Evolutionary conservation across 2,888 invertebrate genomes (phyloP), one percentile per base, ranked within the genome.

Genomic region (Sepioteuthis lessoniana): DNA sequence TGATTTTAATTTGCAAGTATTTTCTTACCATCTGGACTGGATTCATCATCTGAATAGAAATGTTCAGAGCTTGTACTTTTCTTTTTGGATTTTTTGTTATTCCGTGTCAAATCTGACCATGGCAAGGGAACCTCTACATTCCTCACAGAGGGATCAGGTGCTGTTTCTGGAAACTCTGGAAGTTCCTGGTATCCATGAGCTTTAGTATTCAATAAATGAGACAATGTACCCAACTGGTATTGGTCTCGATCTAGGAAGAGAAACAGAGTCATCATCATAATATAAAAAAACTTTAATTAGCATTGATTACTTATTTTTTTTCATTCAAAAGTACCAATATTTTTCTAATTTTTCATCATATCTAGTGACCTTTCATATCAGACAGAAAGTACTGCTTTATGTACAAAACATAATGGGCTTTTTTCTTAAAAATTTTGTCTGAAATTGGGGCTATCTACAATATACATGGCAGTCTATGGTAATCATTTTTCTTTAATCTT

Each of bases 201-300:
- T 94, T 98, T 98, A 96, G 98, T 97, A 96, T 99, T 99, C 94
- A 99, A 98, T 97, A 99, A 99, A 97, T 99, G 99, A 0, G 99
- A 99, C 94, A 99, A 97, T 0, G 99, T 99, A 4, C 99, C 99
- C 96, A 99, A 97, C 96, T 99, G 99, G 97, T 98, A 99, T 96
- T 98, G 98, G 97, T 98, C 98, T 90, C 98, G 98, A 96, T 98
- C 98, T 98, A 97, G n/a, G 16, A 10, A 76, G 16, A 76, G n/a
- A 76, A 76, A 76, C n/a, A 76, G 16, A 35, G 3, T 13, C 16
- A 76, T 76, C 35, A 76, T 76, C n/a, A n/a, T 16, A 76, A 55
- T 13, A 76, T 16, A 35, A 16, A 0, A 76, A 76, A n/a, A n/a
- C 13, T 76, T 76, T 16, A 35, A 76, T n/a, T 76, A 13, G 16